Conservation (phyloP, 2,888 invertebrate genomes). For the Acleris cristana region DNA sequence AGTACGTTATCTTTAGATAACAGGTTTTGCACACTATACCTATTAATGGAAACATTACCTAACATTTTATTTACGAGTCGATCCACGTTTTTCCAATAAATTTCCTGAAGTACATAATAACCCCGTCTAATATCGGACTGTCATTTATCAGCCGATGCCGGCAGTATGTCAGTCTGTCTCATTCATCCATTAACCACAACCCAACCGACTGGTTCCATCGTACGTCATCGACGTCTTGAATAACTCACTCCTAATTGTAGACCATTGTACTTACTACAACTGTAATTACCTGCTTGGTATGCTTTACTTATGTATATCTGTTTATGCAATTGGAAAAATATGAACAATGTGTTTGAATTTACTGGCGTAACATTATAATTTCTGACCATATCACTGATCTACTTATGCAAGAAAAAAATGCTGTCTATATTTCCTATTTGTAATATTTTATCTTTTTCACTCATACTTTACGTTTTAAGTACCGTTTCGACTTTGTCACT, state of each 20-base stretch:
- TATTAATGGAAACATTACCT: too few species aligned
- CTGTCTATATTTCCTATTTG: too few species aligned
- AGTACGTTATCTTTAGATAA: too few species aligned
- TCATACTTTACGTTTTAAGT: too few species aligned
- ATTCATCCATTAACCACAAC: constrained; percentile 30
- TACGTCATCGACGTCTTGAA: constrained; percentile 19
- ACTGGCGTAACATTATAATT: constrained; percentile 4
- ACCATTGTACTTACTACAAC: background rate
- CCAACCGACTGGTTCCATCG: constrained; percentile 9
- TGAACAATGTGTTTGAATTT: constrained; percentile 1
- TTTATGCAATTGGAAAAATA: constrained; percentile 29
- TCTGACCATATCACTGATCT: background rate
- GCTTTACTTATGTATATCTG: background rate
- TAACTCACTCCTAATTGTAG: constrained; percentile 16
- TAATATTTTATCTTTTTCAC: too few species aligned
- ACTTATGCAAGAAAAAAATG: too few species aligned
- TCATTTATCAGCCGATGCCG: constrained; percentile 19
- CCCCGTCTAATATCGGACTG: background rate
- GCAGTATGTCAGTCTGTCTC: constrained; percentile 40
- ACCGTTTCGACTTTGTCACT: too few species aligned
- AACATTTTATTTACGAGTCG: too few species aligned
- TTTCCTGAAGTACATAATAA: background rate
- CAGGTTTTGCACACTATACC: too few species aligned
- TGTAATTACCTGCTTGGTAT: background rate
- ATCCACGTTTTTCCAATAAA: too few species aligned